Evolutionary conservation across 2,888 invertebrate species (phyloP), one percentile per base, ranked within the genome.

Genomic region (Rugalucina vietnamica): DNA sequence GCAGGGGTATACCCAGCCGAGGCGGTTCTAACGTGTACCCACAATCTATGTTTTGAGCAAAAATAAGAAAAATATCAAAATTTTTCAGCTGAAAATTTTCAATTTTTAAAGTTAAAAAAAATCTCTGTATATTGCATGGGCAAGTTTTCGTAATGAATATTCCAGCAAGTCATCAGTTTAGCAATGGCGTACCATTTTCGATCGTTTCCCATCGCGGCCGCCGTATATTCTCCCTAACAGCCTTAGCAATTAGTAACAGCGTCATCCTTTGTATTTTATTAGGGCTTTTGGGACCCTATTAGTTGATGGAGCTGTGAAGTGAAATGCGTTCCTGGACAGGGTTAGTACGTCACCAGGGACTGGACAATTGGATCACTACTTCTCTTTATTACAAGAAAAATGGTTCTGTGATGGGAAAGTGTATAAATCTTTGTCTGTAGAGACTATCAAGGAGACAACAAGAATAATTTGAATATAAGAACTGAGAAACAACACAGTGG

Each of bases 301-400:
- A 84, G 75, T 76, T 50, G 82, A 60, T 72, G 49, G 72, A 77
- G 74, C 75, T 75, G 78, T 76, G 77, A 57, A 83, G 79, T 81
- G 54, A 76, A 86, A 83, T 76, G 76, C 81, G 85, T 79, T 75
- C 76, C 80, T 70, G 82, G 70, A 76, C 69, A 81, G 73, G 74
- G 87, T 79, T 83, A 87, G 81, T 76, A 70, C 57, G 81, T 71
- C 87, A 73, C 82, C 73, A 39, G 87, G 87, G 87, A 87, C 76
- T 79, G 76, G 70, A 75, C 85, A 85, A 87, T 87, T 76, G 76
- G 85, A 87, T 87, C 83, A 85, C 72, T 74, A 57, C 79, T 77
- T 57, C 60, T 76, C 81, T 87, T 75, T 83, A 85, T 85, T 84
- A 75, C 78, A 77, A 49, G 73, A 85, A 85, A 87, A 86, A 86